Base-by-base conservation (phyloP, 2,113 vertebrate genomes). In the zebrafish (Danio rerio) region DNA sequence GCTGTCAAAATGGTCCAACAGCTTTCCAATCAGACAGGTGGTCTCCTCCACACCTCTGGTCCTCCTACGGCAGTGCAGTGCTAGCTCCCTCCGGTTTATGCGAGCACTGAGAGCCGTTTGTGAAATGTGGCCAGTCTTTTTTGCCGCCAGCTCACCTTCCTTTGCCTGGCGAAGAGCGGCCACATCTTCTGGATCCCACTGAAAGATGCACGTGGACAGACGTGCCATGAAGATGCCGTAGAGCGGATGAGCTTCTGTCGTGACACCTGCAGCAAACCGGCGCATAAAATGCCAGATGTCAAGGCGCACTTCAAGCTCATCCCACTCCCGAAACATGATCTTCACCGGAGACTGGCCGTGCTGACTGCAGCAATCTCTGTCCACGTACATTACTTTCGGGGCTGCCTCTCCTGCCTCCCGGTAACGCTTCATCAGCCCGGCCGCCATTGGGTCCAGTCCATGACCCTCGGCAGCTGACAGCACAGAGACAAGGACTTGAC, bases 271-370 rank as follows among this genome's bases (percentile, higher is more conserved):
- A 40, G 72, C 80, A 69, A 80, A 16, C 13, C 80, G n/a, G 21
- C 72, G 18, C 83, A 85, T 85, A 13, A 85, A 77, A 52, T 85
- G 79, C 63, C 73, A 86, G 50, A 84, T 61, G 16, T 86, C 77
- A 3, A 82, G 81, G 50, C 52, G n/a, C 7, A 84, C 45, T 0
- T 9, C 5, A 7, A 84, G 52, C n/a, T 66, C 72, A 76, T 82
- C 70, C 78, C 58, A 78, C 53, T 11, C 73, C 74, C 15, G 62
- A 7, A 56, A 56, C 55, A 56, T 56, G 16, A 8, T n/a, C 16
- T n/a, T 56, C 15, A 56, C 55, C 16, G 7, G 16, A 7, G 55
- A 56, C 55, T n/a, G 55, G 15, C 55, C 84, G 0, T 40, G 18
- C 9, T 70, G 20, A 12, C n/a, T 65, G 62, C 82, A 86, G 82